Percentiles rank a stretch among this genome's conserved stretches.
Evolutionary conservation across 2,888 invertebrate species (phyloP).

Genomic region (Trissonchulus sp.): DNA sequence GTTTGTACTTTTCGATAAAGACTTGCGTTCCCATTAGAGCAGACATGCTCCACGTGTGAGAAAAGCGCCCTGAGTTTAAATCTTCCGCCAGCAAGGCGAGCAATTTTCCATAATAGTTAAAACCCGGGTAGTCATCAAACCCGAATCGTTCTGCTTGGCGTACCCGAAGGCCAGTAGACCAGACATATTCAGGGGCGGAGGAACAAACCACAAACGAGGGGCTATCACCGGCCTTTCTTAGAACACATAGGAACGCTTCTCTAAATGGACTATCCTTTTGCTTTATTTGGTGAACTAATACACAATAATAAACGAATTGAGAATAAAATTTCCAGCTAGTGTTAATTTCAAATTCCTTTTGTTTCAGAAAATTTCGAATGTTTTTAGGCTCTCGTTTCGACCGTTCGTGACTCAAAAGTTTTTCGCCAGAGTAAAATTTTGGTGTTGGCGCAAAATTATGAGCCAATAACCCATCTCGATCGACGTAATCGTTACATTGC

Average conservation of each 20-base stretch:
- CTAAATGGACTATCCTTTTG: not conserved
- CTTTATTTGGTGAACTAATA: conserved; percentile 2
- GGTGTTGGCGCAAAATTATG: too few relatives aligned
- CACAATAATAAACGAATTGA: conserved; percentile 9
- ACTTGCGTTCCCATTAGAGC: not conserved
- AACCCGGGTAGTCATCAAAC: conserved; percentile 15
- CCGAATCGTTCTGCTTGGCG: too few relatives aligned
- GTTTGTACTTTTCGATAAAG: not conserved
- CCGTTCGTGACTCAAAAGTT: too few relatives aligned
- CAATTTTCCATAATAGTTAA: not conserved
- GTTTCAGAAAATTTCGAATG: conserved; percentile 12
- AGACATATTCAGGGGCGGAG: too few relatives aligned
- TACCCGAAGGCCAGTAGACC: too few relatives aligned
- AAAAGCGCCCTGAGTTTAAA: not conserved
- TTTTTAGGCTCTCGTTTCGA: not conserved
- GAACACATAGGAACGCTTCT: not conserved
- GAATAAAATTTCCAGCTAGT: conserved; percentile 1
- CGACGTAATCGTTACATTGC: too few relatives aligned
- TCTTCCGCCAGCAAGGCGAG: conserved; percentile 9
- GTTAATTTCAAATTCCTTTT: conserved; percentile 10
- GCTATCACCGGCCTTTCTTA: not conserved
- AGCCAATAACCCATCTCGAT: too few relatives aligned
- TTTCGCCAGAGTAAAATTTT: too few relatives aligned
- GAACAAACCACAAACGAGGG: conserved; percentile 19
- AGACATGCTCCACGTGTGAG: not conserved